phyloP scores from a whole-genome alignment of 2,888 invertebrate species.

The Polymixis lichenea region DNA sequence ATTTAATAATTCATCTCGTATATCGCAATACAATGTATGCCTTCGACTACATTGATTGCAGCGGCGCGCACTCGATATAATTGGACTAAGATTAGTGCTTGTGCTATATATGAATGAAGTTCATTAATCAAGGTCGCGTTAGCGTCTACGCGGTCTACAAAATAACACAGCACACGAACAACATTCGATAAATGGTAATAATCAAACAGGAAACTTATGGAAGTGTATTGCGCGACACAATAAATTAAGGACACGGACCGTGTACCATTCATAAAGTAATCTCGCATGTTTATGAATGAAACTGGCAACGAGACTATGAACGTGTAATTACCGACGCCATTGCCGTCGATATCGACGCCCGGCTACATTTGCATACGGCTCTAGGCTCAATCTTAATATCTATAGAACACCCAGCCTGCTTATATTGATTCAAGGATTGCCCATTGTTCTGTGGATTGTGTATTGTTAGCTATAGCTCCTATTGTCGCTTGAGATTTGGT shows the following conservation, averaged over 20 bases:
- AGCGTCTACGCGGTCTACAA: conserved; percentile 80
- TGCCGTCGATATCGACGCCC: conserved; percentile 79
- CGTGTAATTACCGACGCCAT: conserved; percentile 86
- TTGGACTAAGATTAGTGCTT: conserved; percentile 71
- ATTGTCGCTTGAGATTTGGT: conserved; percentile 77
- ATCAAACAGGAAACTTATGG: conserved; percentile 84
- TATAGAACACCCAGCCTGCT: conserved; percentile 70
- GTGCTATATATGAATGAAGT: conserved; percentile 80
- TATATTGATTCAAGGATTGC: conserved; percentile 81
- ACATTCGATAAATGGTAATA: conserved; percentile 87
- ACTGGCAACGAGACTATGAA: conserved; percentile 74
- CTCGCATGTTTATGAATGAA: conserved; percentile 89
- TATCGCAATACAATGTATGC: conserved; percentile 60
- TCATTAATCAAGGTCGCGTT: conserved; percentile 82
- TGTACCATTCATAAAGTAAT: conserved; percentile 87
- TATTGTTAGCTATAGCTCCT: conserved; percentile 78
- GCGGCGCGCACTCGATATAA: conserved; percentile 63
- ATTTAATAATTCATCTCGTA: conserved; percentile 77
- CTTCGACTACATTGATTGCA: conserved; percentile 35
- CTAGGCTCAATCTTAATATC: conserved; percentile 69
- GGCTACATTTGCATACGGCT: conserved; percentile 83
- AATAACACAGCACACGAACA: conserved; percentile 79
- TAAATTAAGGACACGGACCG: conserved; percentile 83
- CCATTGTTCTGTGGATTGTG: conserved; percentile 83
- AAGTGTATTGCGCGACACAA: conserved; percentile 77